Conservation (phyloP, 2,113 vertebrate genomes). For the Cyanoliseus patagonus region DNA sequence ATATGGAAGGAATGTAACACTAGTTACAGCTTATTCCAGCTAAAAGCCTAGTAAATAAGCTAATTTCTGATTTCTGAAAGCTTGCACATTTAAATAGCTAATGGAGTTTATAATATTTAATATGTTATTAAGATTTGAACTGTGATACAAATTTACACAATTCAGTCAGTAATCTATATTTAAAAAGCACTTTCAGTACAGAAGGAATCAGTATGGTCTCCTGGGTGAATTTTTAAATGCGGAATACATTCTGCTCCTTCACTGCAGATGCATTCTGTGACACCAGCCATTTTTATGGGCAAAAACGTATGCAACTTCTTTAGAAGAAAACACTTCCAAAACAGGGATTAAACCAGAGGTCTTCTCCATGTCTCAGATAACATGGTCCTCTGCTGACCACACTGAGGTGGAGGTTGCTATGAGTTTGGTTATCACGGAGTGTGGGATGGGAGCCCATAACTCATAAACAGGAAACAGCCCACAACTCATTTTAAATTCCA, state of each 20-base stretch:
- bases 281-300: neutral
- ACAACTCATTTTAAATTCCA: conserved; percentile 4
- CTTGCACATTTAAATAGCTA: neutral
- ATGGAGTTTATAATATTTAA: neutral
- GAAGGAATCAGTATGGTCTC: neutral
- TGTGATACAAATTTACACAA: neutral
- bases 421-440: neutral
- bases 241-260: neutral
- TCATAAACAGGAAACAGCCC: conserved; percentile 26
- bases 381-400: neutral
- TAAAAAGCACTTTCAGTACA: neutral
- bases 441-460: neutral
- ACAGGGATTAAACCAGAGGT: neutral
- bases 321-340: neutral
- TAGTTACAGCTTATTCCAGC: conserved; percentile 5
- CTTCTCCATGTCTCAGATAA: neutral
- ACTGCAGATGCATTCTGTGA: neutral
- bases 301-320: neutral
- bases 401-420: rapidly evolving
- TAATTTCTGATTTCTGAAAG: conserved; percentile 4
- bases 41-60: neutral
- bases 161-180: neutral
- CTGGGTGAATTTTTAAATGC: neutral
- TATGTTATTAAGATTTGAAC: neutral
- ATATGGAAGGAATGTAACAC: neutral